Evolutionary conservation across 2,888 invertebrate genomes (phyloP).

Genomic region (Drosophila incognita): DNA sequence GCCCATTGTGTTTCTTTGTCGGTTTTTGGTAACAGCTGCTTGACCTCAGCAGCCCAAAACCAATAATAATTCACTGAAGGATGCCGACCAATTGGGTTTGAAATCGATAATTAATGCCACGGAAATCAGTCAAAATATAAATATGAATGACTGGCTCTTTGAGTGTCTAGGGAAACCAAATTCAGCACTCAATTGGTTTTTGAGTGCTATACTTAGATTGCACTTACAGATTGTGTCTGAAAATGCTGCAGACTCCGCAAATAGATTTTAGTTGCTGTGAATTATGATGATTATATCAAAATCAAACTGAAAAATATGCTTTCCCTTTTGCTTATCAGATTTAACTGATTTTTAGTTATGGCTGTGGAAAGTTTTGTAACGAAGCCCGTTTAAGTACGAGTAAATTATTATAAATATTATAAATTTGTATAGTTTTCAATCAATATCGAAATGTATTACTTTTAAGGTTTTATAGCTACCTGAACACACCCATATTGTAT

Average conservation of each 20-base stretch:
- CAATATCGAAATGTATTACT: background rate
- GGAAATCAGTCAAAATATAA: constrained; percentile 9
- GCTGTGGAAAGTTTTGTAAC: background rate
- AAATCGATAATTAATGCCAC: constrained; percentile 54
- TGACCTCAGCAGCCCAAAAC: constrained; percentile 30
- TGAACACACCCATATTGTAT: constrained; percentile 29
- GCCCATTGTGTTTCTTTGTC: constrained; percentile 33
- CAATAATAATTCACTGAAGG: constrained; percentile 37
- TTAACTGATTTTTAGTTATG: background rate
- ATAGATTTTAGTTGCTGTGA: constrained; percentile 5
- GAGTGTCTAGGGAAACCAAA: constrained; percentile 6
- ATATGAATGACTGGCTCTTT: constrained; percentile 38
- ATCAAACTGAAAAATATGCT: background rate
- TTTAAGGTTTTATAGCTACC: constrained; percentile 12
- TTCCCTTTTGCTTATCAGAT: constrained; percentile 1
- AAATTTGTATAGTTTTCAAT: background rate
- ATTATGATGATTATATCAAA: background rate
- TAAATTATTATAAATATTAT: background rate
- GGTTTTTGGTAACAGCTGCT: constrained; percentile 14
- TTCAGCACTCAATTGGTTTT: constrained; percentile 19
- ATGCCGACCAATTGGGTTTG: constrained; percentile 21
- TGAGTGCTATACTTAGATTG: constrained; percentile 37
- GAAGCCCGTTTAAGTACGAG: background rate
- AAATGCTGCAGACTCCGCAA: constrained; percentile 3
- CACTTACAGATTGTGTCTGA: constrained; percentile 4